A percentile compares a stretch with the other conserved stretches of the same genome.
These are phyloP conservation scores for Nemopilema nomurai DNA, from an alignment of 30 jellyfish, hydroid and myxozoan genomes.

Conservation along the genomic window DNA sequence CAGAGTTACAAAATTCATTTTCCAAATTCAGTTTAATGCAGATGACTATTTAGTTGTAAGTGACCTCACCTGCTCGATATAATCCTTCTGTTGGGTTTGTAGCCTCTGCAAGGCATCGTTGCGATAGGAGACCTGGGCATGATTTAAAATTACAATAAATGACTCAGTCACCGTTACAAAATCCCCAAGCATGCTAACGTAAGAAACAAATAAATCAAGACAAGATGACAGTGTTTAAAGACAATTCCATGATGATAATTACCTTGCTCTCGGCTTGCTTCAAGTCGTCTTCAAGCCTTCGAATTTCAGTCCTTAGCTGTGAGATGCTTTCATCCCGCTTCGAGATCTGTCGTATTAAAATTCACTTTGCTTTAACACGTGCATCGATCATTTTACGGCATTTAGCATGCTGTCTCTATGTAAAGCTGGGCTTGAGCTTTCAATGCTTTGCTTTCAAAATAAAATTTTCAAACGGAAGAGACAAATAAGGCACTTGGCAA, in stretches of 20 bases:
- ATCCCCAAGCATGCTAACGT: no score
- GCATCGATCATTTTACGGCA: no score
- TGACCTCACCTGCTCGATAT: constrained; percentile 77
- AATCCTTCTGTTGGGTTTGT: constrained; percentile 77
- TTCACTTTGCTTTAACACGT: neutral
- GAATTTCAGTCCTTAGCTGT: constrained; percentile 39
- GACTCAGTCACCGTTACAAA: no score
- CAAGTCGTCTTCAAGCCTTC: constrained; percentile 57
- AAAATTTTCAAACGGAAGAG: neutral
- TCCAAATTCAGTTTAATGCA: no score
- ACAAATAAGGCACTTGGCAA: no score
- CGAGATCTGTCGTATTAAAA: neutral
- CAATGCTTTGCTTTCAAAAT: no score
- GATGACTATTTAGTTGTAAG: no score
- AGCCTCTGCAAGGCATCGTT: constrained; percentile 80
- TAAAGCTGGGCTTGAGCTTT: no score
- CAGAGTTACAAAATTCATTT: no score
- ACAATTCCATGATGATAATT: neutral
- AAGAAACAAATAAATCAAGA: no score
- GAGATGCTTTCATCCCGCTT: constrained; percentile 31
- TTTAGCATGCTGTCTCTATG: no score
- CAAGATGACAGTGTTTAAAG: no score
- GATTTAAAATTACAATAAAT: neutral
- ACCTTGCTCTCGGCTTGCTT: constrained; percentile 71
- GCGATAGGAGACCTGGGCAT: constrained; percentile 54